Conservation (phyloP, 2,113 vertebrate genomes). For the Corvus hawaiiensis region DNA sequence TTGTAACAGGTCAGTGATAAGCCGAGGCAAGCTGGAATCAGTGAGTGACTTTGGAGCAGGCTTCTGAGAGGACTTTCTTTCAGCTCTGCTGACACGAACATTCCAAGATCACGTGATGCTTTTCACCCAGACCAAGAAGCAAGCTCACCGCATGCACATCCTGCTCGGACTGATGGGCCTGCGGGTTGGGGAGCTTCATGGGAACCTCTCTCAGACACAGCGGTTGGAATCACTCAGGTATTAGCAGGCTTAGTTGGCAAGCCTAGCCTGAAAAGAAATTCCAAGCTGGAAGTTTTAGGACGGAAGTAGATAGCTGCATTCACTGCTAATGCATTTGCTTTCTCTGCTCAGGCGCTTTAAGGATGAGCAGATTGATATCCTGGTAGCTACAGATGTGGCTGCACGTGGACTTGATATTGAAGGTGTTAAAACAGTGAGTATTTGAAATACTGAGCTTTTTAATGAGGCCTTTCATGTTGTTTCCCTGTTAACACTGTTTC, state of each 20-base stretch:
- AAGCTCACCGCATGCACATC: slow-evolving; percentile 96
- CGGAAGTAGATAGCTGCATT: neutral
- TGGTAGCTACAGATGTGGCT: slow-evolving; percentile 96
- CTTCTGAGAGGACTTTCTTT: neutral
- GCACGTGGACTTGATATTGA: slow-evolving; percentile 94
- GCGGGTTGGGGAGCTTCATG: slow-evolving; percentile 91
- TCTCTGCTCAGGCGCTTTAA: slow-evolving; percentile 86
- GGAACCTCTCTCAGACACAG: slow-evolving; percentile 94
- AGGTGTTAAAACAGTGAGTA: slow-evolving; percentile 93
- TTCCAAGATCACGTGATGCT: slow-evolving; percentile 96
- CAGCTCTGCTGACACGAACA: slow-evolving; percentile 90
- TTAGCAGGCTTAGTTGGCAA: neutral
- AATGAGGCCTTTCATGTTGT: neutral
- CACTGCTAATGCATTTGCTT: neutral
- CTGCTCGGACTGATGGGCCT: slow-evolving; percentile 91
- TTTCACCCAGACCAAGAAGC: slow-evolving; percentile 98
- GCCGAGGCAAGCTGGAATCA: neutral
- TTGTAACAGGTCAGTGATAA: slow-evolving; percentile 81
- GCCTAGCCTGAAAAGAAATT: neutral
- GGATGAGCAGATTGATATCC: slow-evolving; percentile 95
- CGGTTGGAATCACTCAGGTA: slow-evolving; percentile 91
- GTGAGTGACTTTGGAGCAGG: neutral
- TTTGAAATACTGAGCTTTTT: neutral
- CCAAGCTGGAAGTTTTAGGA: neutral
- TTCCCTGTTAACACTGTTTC: neutral